Evolutionary conservation across 2,888 invertebrate species (phyloP).

Genomic region (Leucophenga maculata): DNA sequence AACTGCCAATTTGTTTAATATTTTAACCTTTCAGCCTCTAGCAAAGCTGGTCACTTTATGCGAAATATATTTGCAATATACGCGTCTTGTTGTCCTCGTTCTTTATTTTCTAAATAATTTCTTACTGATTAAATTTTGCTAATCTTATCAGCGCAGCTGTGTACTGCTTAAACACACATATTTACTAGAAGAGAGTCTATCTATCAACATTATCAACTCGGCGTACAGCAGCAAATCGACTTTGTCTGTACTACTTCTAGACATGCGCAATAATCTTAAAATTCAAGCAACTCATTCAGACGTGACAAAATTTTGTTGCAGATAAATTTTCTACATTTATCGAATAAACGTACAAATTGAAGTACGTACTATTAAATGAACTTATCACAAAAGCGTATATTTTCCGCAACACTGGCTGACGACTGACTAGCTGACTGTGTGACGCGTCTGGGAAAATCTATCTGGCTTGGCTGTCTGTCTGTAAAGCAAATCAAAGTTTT

Average conservation of each 20-base stretch:
- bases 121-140: slow-evolving; percentile 36
- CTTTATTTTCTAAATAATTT: neutral
- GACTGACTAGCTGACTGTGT: no score
- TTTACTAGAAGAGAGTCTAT: slow-evolving; percentile 13
- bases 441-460: no score
- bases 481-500: neutral
- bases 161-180: no score
- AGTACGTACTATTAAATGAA: slow-evolving; percentile 19
- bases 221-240: slow-evolving; percentile 44
- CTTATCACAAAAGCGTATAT: neutral
- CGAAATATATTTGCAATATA: no score
- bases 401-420: neutral
- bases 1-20: no score
- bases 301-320: slow-evolving; percentile 56
- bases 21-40: slow-evolving; percentile 32
- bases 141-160: no score
- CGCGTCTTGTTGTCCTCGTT: slow-evolving; percentile 14
- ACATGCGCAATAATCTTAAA: no score
- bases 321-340: no score
- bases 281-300: slow-evolving; percentile 34
- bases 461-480: no score
- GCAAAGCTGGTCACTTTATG: no score
- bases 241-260: slow-evolving; percentile 2
- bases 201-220: slow-evolving; percentile 43
- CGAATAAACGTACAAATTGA: no score